Conservation (phyloP, 2,888 invertebrate genomes). For the Cryptocephalus primarius region DNA sequence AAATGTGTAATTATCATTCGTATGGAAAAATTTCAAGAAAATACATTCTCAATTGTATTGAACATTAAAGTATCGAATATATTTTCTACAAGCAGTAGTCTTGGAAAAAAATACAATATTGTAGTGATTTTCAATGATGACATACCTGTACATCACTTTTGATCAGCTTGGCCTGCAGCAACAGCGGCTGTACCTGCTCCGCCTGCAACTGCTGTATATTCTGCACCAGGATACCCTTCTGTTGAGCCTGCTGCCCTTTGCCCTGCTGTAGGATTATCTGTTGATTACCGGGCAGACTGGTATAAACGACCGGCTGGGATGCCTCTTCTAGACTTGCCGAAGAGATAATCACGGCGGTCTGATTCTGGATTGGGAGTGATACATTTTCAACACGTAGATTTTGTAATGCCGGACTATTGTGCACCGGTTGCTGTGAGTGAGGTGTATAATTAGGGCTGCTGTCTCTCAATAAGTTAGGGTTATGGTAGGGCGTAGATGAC, state of each 20-base stretch:
- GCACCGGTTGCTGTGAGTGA: conserved; percentile 3
- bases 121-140: too few relatives aligned
- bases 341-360: conserved; percentile 27
- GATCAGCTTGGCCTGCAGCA: conserved; percentile 54
- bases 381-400: conserved; percentile 15
- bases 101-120: too few relatives aligned
- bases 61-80: too few relatives aligned
- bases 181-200: conserved; percentile 42
- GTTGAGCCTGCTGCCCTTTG: conserved; percentile 4
- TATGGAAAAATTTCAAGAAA: too few relatives aligned
- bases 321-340: conserved; percentile 20
- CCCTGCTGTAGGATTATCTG: conserved; percentile 20
- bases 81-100: too few relatives aligned
- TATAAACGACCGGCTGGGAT: conserved; percentile 28
- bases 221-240: conserved; percentile 27
- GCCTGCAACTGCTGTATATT: conserved; percentile 29
- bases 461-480: not conserved
- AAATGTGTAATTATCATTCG: too few relatives aligned
- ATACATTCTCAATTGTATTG: too few relatives aligned
- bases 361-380: conserved; percentile 16
- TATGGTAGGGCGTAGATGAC: not conserved
- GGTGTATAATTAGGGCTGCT: conserved; percentile 7
- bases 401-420: conserved; percentile 13
- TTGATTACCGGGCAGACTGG: conserved; percentile 23
- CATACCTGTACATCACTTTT: conserved; percentile 24